Evolutionary conservation across 2,113 vertebrate species (phyloP).

Genomic region (Dolichotis patagonum): DNA sequence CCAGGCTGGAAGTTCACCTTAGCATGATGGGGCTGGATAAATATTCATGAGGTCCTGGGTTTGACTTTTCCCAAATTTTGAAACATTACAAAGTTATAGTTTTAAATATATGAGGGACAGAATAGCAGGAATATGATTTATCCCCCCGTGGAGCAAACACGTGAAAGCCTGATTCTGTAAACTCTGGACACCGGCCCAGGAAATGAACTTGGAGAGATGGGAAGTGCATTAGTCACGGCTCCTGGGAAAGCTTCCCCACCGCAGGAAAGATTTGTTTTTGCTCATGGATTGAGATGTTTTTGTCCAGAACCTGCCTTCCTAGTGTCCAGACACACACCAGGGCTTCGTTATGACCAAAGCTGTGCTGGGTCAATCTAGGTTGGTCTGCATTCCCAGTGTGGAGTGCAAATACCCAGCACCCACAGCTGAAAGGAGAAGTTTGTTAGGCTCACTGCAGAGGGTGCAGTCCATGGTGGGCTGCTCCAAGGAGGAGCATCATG

Average conservation of each 20-base stretch:
- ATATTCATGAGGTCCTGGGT: background rate
- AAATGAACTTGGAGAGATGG: too few species aligned
- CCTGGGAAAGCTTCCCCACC: background rate
- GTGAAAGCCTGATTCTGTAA: rapidly evolving
- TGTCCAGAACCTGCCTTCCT: background rate
- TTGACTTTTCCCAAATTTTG: background rate
- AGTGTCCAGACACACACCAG: rapidly evolving
- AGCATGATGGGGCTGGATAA: rapidly evolving
- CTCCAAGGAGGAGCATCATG: too few species aligned
- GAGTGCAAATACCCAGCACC: background rate
- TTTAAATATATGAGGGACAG: background rate
- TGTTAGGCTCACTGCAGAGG: background rate
- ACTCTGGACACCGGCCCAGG: background rate
- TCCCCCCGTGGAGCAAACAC: background rate
- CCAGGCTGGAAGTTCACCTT: background rate
- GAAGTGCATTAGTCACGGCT: background rate
- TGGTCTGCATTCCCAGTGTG: background rate
- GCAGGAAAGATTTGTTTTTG: background rate
- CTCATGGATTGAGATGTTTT: background rate
- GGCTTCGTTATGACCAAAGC: background rate
- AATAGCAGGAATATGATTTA: background rate
- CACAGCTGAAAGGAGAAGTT: background rate
- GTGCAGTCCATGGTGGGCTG: too few species aligned
- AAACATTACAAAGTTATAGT: background rate
- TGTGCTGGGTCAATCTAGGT: background rate